phyloP scores from a whole-genome alignment of 2,113 vertebrate genomes.

The Theropithecus gelada region DNA sequence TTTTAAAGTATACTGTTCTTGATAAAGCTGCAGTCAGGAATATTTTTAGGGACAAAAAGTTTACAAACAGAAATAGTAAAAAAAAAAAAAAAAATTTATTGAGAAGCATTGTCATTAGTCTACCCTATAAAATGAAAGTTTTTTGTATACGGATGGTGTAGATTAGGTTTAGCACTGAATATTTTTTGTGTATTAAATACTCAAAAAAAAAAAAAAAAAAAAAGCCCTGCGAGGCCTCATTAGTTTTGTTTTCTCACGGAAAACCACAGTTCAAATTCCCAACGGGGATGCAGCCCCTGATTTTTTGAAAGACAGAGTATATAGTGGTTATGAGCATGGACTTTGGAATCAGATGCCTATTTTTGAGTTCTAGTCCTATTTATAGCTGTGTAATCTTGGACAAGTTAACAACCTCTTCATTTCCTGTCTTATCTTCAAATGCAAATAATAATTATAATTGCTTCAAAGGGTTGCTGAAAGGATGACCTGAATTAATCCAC shows the following conservation, averaged over 20 bases:
- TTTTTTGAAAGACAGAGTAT: not conserved
- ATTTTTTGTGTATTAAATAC: conserved; percentile 5
- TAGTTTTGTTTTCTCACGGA: not conserved
- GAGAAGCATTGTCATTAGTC: not conserved
- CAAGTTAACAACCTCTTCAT: not conserved
- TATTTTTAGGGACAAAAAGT: conserved; percentile 1
- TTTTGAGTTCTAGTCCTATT: not conserved
- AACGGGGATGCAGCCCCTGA: not conserved
- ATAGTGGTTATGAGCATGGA: not conserved
- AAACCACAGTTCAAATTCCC: not conserved
- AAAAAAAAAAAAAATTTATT: not conserved
- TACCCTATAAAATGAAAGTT: not conserved
- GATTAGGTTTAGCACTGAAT: not conserved
- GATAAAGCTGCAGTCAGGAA: not conserved
- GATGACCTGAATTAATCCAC: not conserved
- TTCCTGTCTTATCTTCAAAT: not conserved
- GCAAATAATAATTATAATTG: conserved; percentile 1
- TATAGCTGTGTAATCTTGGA: not conserved
- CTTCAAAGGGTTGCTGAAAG: not conserved
- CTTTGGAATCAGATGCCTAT: not conserved
- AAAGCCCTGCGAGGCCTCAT: not conserved
- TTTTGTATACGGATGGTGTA: not conserved
- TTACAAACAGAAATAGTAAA: not conserved
- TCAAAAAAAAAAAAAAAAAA: not conserved
- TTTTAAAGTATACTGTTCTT: not conserved